These are phyloP conservation scores for Catharus bicknelli DNA, from an alignment of 2,113 vertebrate genomes.

Conservation along the genomic window DNA sequence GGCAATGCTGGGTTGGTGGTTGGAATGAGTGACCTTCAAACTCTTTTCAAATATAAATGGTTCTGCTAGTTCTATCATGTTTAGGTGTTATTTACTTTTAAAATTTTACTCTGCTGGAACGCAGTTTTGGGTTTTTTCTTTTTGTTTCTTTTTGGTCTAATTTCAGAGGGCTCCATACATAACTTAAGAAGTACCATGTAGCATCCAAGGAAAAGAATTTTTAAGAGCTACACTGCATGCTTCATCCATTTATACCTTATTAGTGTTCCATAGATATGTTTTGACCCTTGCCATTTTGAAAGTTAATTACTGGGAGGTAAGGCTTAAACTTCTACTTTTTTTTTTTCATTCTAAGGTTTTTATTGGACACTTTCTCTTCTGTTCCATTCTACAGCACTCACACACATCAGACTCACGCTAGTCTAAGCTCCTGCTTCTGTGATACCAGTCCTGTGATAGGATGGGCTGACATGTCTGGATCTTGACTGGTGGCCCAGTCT, in stretches of 20 bases:
- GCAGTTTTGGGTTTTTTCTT: rapidly evolving
- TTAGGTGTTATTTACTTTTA: not conserved
- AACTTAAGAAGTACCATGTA: not conserved
- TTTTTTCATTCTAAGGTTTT: not conserved
- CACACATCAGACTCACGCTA: not conserved
- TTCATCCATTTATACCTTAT: not conserved
- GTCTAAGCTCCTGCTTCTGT: not conserved
- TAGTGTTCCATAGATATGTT: not conserved
- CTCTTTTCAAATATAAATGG: rapidly evolving
- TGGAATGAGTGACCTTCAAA: not conserved
- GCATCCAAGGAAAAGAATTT: not conserved
- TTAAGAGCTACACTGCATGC: not conserved
- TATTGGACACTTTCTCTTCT: not conserved
- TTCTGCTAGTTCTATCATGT: not conserved
- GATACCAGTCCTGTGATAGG: not conserved
- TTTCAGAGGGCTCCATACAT: not conserved
- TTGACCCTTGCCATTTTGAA: not conserved
- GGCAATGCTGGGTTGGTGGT: not conserved
- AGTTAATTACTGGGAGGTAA: not conserved
- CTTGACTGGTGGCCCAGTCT: not conserved
- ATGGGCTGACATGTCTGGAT: not conserved
- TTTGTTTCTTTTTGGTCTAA: not conserved
- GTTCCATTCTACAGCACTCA: not conserved
- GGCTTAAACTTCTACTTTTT: not conserved
- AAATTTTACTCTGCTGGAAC: not conserved